Conservation (phyloP, 2,797 vertebrate species). For the Steatocranus sp. region DNA sequence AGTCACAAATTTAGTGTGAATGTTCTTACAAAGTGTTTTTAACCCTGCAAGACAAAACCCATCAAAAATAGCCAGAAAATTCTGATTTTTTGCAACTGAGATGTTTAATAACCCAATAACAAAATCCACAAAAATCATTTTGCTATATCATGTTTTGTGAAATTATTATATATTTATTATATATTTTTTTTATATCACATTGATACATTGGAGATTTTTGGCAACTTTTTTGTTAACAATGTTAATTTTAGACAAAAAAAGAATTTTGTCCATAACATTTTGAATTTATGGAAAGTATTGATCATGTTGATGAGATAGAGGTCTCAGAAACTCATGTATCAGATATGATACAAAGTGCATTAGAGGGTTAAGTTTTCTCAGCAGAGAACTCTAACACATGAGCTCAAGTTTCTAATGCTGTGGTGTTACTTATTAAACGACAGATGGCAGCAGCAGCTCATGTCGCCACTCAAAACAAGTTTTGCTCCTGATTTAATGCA, state of each 20-base stretch:
- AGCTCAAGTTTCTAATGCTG: background rate
- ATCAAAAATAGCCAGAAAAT: background rate
- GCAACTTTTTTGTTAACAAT: background rate
- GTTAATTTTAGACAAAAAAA: background rate
- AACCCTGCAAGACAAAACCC: background rate
- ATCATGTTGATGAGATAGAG: background rate
- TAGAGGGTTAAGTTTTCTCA: background rate
- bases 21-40: background rate
- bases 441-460: constrained; percentile 45
- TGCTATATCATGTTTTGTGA: background rate
- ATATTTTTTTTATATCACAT: background rate
- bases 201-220: background rate
- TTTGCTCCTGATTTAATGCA: background rate
- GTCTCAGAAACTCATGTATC: background rate
- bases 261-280: background rate
- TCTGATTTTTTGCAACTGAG: background rate
- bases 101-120: background rate
- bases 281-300: background rate
- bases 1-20: background rate
- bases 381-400: background rate
- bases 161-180: background rate
- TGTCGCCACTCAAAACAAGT: background rate
- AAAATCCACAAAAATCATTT: background rate
- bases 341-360: background rate
- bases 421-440: background rate